Evolutionary conservation across 2,113 vertebrate genomes (phyloP).

Genomic region (Phyllostomus hastatus): DNA sequence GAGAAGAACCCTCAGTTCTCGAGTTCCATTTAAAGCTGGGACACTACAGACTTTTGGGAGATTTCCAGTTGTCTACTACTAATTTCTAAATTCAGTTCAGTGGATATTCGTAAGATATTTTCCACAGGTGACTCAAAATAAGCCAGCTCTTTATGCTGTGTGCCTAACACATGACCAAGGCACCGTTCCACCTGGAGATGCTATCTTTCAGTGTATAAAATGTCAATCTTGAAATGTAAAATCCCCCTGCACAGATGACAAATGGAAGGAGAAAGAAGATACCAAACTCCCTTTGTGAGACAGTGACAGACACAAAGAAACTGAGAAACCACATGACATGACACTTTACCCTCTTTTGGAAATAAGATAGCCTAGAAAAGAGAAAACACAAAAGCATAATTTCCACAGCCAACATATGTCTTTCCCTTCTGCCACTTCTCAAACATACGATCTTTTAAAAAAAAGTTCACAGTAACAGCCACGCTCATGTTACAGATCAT

Average conservation of each 20-base stretch:
- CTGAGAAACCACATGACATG: not conserved
- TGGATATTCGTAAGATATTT: not conserved
- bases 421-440: conserved; percentile 33
- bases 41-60: not conserved
- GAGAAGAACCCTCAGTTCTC: not conserved
- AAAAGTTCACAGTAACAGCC: not conserved
- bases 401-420: conserved; percentile 47
- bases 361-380: conserved; percentile 37
- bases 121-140: not conserved
- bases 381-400: conserved; percentile 34
- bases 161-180: not conserved
- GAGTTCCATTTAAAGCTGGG: not conserved
- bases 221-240: conserved; percentile 39
- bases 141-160: not conserved
- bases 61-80: not conserved
- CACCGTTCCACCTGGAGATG: not conserved
- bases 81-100: not conserved
- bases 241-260: conserved; percentile 55
- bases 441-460: not conserved
- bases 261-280: conserved; percentile 23
- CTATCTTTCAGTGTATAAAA: not conserved
- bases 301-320: conserved; percentile 28
- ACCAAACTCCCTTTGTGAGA: conserved; percentile 8
- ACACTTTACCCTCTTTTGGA: conserved; percentile 8
- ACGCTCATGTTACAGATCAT: not conserved